Base-by-base conservation (phyloP, 1,140 invertebrate species). In the Drosophila setifemur region DNA sequence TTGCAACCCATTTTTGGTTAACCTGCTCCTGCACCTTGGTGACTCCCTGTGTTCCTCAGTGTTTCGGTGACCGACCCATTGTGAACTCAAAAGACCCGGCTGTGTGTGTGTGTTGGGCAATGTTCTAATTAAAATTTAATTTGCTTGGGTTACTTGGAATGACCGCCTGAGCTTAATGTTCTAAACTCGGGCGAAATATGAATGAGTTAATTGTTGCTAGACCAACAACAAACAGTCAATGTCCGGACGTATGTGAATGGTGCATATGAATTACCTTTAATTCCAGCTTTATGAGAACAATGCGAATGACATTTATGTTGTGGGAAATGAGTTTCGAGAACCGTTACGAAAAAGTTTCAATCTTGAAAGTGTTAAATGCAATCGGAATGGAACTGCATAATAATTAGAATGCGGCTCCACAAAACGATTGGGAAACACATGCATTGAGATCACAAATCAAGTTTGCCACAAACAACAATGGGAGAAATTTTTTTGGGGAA, bases 101-200 rank as follows among this genome's bases (percentile, higher is more conserved):
- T 3, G 5, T 5, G 21, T 2, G 21, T 23, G 39, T 42, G 49
- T 70, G 52, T 83, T 70, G 73, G 74, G 73, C 71, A 86, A 85
- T 86, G 81, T 75, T 79, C 79, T 85, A 79, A 86, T 85, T 85
- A 86, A 75, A 75, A 57, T 28, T 60, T 82, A 75, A 81, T 81
- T 68, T 45, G 48, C 49, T 74, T 67, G 63, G 64, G 57, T 79
- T 76, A 82, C 72, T 63, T 52, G 61, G 61, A 82, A 70, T 78
- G 79, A 73, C 79, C 78, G 76, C 76, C 47, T 76, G 60, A 82
- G 58, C 67, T 67, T 81, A 61, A 53, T 74, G 53, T 39, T 66
- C 47, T 48, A 47, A 50, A 29, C 18, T 14, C 31, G 33, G 25
- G 19, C 25, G n/a, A 44, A 58, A 48, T 44, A 47, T 33, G 39